These are phyloP conservation scores for Stegana nigrithorax DNA, from an alignment of 2,888 invertebrate species.

Conservation along the genomic window DNA sequence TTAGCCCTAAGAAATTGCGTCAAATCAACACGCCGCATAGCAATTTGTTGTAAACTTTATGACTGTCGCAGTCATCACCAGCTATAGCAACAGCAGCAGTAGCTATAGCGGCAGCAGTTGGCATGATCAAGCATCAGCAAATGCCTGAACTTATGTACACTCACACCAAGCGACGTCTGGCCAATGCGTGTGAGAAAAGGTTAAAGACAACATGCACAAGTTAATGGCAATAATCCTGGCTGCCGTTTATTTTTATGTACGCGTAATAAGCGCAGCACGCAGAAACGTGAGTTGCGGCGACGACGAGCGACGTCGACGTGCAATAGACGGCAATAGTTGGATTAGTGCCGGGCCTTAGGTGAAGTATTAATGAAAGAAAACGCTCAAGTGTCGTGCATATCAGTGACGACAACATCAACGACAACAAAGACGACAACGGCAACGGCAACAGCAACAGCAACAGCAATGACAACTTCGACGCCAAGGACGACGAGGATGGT, in stretches of 20 bases:
- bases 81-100: not conserved
- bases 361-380: not conserved
- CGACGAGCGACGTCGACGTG: not conserved
- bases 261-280: slow-evolving; percentile 57
- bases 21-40: slow-evolving; percentile 29
- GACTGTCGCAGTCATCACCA: slow-evolving; percentile 37
- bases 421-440: not conserved
- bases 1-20: not conserved
- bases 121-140: not conserved
- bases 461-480: not conserved
- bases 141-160: not conserved
- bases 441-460: not conserved
- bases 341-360: not conserved
- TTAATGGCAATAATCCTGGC: slow-evolving; percentile 56
- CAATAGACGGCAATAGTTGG: not conserved
- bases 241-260: slow-evolving; percentile 56
- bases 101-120: too few relatives aligned
- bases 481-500: not conserved
- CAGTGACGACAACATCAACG: not conserved
- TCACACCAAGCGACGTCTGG: not conserved
- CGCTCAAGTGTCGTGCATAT: not conserved
- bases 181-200: not conserved
- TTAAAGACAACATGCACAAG: slow-evolving; percentile 43
- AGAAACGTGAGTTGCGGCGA: slow-evolving; percentile 30
- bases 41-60: slow-evolving; percentile 60